phyloP scores from a whole-genome alignment of 2,888 invertebrate genomes.

The Eupithecia pulchellata region DNA sequence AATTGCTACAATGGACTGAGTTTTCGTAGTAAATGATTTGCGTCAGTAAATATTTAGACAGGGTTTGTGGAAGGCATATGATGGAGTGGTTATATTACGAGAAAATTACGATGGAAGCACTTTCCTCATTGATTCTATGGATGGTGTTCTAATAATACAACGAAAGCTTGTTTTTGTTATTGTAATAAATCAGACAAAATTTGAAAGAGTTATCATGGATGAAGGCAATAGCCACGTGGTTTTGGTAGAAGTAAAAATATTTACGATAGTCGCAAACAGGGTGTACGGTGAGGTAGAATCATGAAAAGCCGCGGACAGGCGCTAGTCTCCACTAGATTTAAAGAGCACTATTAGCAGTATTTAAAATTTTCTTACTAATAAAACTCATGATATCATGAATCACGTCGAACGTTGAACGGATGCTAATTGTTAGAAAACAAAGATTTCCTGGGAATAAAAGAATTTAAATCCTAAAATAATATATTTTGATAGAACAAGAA shows the following conservation, averaged over 20 bases:
- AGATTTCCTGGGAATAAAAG: slow-evolving; percentile 33
- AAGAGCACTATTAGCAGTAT: neutral
- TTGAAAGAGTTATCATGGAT: neutral
- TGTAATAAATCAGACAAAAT: neutral
- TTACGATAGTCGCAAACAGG: neutral
- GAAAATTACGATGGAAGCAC: slow-evolving; percentile 10
- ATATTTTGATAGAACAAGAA: slow-evolving; percentile 6
- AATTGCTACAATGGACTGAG: slow-evolving; percentile 17
- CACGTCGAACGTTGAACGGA: slow-evolving; percentile 21
- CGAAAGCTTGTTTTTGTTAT: neutral
- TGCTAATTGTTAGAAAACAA: slow-evolving; percentile 37
- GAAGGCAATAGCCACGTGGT: neutral
- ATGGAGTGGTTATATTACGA: slow-evolving; percentile 22
- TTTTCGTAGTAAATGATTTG: slow-evolving; percentile 31
- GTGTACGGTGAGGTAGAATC: neutral
- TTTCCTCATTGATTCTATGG: slow-evolving; percentile 16
- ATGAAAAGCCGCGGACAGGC: neutral
- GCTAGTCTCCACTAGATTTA: neutral
- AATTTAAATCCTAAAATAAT: slow-evolving; percentile 29
- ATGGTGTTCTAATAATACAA: neutral
- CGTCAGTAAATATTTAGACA: slow-evolving; percentile 38
- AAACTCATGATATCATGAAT: slow-evolving; percentile 29
- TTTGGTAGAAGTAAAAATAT: neutral
- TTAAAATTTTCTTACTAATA: slow-evolving; percentile 7
- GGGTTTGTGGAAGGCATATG: slow-evolving; percentile 23